Conservation (phyloP, 2,888 invertebrate species). For the Punctoribates punctum region DNA sequence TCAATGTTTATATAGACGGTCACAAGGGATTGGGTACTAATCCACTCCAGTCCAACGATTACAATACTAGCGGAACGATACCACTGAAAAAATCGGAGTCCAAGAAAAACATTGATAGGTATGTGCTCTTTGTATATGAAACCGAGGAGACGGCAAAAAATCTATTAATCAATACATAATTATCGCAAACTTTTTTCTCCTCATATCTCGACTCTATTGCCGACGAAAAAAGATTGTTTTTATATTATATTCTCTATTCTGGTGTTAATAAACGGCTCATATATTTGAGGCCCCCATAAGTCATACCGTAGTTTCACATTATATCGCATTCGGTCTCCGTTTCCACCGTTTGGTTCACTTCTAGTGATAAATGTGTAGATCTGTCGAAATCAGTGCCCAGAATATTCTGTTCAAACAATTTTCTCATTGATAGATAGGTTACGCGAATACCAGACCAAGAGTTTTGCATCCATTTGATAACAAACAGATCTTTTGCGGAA, state of each 20-base stretch:
- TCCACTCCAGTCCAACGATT: constrained; percentile 28
- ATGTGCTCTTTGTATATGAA: not conserved
- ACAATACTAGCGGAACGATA: constrained; percentile 18
- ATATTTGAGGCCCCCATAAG: too few species aligned
- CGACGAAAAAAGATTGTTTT: not conserved
- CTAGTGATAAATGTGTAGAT: too few species aligned
- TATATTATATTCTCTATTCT: too few species aligned
- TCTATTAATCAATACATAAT: constrained; percentile 12
- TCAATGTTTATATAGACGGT: constrained; percentile 22
- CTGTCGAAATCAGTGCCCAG: too few species aligned
- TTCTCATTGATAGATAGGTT: not conserved
- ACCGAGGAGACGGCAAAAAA: not conserved
- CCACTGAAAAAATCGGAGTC: constrained; percentile 28
- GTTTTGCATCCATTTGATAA: not conserved
- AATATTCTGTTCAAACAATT: too few species aligned
- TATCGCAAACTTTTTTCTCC: not conserved
- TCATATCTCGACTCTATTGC: not conserved
- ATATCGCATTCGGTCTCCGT: too few species aligned
- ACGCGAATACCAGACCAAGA: too few species aligned
- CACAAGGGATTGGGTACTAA: constrained; percentile 28
- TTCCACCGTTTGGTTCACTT: too few species aligned
- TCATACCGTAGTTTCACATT: too few species aligned
- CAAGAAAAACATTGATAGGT: constrained; percentile 34
- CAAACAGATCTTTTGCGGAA: not conserved
- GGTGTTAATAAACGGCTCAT: too few species aligned